Evolutionary conservation across 2,113 vertebrate genomes (phyloP).

Genomic region (Nematolebias whitei): DNA sequence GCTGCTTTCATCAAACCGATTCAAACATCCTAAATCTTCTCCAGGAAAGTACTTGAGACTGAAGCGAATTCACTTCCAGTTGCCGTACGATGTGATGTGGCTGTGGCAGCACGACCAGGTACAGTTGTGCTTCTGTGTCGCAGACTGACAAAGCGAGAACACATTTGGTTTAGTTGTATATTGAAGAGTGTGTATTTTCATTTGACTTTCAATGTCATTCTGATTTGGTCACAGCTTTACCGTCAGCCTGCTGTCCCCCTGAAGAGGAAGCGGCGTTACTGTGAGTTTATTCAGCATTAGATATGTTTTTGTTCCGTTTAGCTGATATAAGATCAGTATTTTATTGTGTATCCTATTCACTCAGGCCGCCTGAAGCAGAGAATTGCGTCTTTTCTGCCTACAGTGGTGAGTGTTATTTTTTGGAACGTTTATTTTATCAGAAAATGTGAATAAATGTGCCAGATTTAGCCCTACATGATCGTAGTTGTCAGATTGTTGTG

Average conservation of each 20-base stretch:
- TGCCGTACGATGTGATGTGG: slow-evolving; percentile 97
- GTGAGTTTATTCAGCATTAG: slow-evolving; percentile 80
- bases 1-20: not conserved
- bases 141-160: not conserved
- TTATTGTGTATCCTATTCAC: slow-evolving; percentile 16
- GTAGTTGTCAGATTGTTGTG: too few relatives aligned
- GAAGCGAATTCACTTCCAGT: slow-evolving; percentile 95
- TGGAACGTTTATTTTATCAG: too few relatives aligned
- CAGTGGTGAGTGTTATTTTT: slow-evolving; percentile 38
- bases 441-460: too few relatives aligned
- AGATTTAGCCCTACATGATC: too few relatives aligned
- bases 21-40: slow-evolving; percentile 20
- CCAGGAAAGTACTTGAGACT: slow-evolving; percentile 96
- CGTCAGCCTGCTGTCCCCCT: slow-evolving; percentile 92
- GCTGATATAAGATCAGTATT: slow-evolving; percentile 5
- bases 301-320: slow-evolving; percentile 8
- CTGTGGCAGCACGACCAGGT: slow-evolving; percentile 97
- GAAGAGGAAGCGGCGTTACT: slow-evolving; percentile 94
- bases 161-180: not conserved
- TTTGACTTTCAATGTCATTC: slow-evolving; percentile 13
- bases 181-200: not conserved
- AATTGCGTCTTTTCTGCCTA: slow-evolving; percentile 35
- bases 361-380: slow-evolving; percentile 70
- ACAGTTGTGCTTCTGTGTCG: slow-evolving; percentile 10
- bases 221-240: slow-evolving; percentile 81